Base-by-base conservation (phyloP, 2,113 vertebrate species). In the Triplophysa rosa region DNA sequence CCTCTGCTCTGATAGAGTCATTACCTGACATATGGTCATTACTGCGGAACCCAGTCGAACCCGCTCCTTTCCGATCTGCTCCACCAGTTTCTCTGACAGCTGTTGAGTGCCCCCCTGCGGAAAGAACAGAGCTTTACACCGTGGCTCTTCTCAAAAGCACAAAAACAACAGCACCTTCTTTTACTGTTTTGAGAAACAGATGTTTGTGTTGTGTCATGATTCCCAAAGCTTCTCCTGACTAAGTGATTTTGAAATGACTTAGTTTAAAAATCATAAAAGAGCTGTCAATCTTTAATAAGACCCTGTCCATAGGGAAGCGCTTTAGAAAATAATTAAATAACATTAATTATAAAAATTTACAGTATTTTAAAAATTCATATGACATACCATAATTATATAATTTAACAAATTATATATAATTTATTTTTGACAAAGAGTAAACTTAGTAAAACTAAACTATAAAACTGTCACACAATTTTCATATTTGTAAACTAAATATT, bases 71-170 rank as follows among this genome's bases (percentile, higher is more conserved):
- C 91, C 92, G 21, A 91, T 79, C 29, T 72, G 82, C 40, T 93
- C 88, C n/a, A 87, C 89, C 82, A 93, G 83, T 76, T 84, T 62
- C 85, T 90, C 82, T 1, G 89, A 93, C 86, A 93, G 91, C 89
- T 92, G 91, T 72, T 92, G 90, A 82, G 89, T 88, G 88, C 93
- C 93, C 78, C 92, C 91, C 92, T 94, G 90, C 90, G 90, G 90
- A 89, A 80, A 86, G 67, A 88, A 73, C 78, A 26, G 82, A 40
- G 13, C 65, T 86, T 85, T 74, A 77, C 80, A 85, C 19, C 5
- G 33, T 37, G 33, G 33, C 49, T 62, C 14, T 64, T 59, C 19
- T 4, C 26, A 64, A 42, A 65, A 26, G 65, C 12, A 8, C n/a
- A 8, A 24, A 37, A 61, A 42, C 47, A 29, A 47, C 23, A 33